Evolutionary conservation across 2,113 vertebrate species (phyloP), one percentile per base, ranked within the genome.

Genomic region (Craseonycteris thonglongyai): DNA sequence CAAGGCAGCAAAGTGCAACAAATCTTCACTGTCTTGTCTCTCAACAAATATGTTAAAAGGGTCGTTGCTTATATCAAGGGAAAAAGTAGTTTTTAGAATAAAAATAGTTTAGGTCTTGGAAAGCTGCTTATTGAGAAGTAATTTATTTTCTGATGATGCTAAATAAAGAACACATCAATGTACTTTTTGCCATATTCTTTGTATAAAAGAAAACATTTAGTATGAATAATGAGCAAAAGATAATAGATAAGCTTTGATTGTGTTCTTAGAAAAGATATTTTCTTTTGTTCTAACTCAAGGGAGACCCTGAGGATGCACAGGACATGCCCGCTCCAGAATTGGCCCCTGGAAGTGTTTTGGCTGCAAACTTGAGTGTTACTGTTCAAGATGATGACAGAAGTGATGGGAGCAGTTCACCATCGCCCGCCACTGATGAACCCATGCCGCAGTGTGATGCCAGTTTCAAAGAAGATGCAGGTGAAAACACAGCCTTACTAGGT

Each of bases 401-500:
- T 11, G 97, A 97, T 51, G 51, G 95, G 0, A 98, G 96, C 76
- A 98, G 85, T 26, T 91, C 97, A 16, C 98, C 97, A 0, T 97
- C 96, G 7, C 96, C 98, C 1, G 97, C 98, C 81, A 91, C 98
- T 0, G 94, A 94, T 21, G 98, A 98, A 7, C 96, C 97, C 12
- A 87, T 86, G 15, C 40, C 97, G 3, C 98, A 96, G 7, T 95
- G 97, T 30, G 97, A 93, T 0, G 3, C 63, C 71, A 93, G 95
- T 56, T 96, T 98, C 61, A 98, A 98, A 92, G 98, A 98, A 71
- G 98, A 98, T 0, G 96, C 95, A 0, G 97, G 97, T 56, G 98
- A 98, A 97, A 98, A 95, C 68, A 98, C 97, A 79, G 98, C 98
- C 4, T 94, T 99, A 75, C 97, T 99, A 90, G 98, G 98, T 99